Base-by-base conservation (phyloP, 1,140 invertebrate species). In the Agrypnia vestita region DNA sequence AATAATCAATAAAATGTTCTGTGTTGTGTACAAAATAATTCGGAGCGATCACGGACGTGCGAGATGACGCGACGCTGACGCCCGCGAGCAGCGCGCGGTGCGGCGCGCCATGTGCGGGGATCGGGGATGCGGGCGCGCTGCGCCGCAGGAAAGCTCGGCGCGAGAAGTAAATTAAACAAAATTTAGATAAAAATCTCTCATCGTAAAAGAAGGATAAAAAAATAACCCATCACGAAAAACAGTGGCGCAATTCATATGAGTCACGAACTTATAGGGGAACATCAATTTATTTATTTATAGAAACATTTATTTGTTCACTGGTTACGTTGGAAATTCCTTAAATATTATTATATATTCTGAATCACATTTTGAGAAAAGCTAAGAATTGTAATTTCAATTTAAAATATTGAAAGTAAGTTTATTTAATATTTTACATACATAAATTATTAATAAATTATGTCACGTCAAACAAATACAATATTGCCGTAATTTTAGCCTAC, bases 151-250 rank as follows among this genome's bases (percentile, higher is more conserved):
- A 78, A 78, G 82, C 79, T 76, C 78, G 15, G 67, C 78, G 75
- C 35, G 62, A 75, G 67, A 51, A 83, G 21, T 78, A 83, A 83
- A 83, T 83, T 83, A 79, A 79, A 83, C 79, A 80, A 80, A 83
- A 83, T 83, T 83, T 80, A 83, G 82, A 83, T 83, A 80, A 83
- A 83, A 80, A 80, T 80, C 79, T 80, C 64, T 56, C 59, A 44
- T 71, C 56, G 51, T 55, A 74, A 74, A 74, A 74, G 15, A 17
- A 10, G 51, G 17, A 71, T 74, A 74, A 74, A 74, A n/a, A 74
- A 74, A 74, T 43, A 55, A 55, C 71, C 51, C 69, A 44, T 74
- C 71, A 55, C 21, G 53, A 35, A 74, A 74, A 74, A 21, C 67
- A 71, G 25, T 47, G 17, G 51, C 43, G n/a, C 62, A 17, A 43